phyloP scores from a whole-genome alignment of 2,888 invertebrate species.

The Piscicola geometra region DNA sequence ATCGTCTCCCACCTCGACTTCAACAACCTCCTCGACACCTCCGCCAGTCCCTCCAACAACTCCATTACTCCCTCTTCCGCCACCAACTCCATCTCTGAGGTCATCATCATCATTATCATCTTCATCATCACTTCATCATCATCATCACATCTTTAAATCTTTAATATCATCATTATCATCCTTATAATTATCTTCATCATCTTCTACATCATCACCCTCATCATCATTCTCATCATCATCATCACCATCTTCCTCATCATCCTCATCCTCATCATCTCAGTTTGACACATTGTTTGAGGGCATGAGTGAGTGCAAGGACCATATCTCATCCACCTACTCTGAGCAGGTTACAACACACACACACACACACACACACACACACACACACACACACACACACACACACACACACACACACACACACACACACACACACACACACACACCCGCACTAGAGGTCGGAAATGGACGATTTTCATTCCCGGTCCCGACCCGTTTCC shows the following conservation, averaged over 20 bases:
- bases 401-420: slow-evolving; percentile 4
- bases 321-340: neutral
- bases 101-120: slow-evolving; percentile 1
- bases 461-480: no score
- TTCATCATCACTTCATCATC: neutral
- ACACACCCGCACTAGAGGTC: neutral
- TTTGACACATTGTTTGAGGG: neutral
- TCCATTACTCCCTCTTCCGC: slow-evolving; percentile 20
- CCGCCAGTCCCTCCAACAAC: slow-evolving; percentile 20
- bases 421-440: slow-evolving; percentile 13
- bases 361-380: slow-evolving; percentile 10
- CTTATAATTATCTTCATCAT: slow-evolving; percentile 18
- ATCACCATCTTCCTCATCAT: neutral
- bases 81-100: slow-evolving; percentile 27
- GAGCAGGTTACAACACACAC: neutral
- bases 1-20: neutral
- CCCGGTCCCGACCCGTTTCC: no score
- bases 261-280: neutral
- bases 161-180: slow-evolving; percentile 20
- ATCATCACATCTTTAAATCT: slow-evolving; percentile 23
- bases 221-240: neutral
- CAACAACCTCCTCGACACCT: neutral
- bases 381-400: slow-evolving; percentile 4
- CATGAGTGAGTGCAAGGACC: neutral
- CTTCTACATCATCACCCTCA: neutral